phyloP scores from a whole-genome alignment of 2,113 vertebrate genomes.

The Micronycteris hirsuta region DNA sequence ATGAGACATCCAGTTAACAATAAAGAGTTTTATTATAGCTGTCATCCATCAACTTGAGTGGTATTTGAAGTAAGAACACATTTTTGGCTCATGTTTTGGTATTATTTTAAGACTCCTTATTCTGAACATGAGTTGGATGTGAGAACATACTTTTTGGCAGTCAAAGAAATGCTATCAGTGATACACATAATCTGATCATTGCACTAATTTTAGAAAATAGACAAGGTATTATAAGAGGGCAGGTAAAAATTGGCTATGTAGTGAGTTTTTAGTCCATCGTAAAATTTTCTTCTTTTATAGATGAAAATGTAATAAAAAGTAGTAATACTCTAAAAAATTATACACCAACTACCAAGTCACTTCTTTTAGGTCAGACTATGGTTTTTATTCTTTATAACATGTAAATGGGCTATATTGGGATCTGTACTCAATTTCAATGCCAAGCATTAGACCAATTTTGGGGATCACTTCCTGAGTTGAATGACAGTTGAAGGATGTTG shows the following conservation, averaged over 20 bases:
- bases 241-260: neutral
- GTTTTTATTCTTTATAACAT: neutral
- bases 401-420: neutral
- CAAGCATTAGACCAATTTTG: neutral
- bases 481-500: neutral
- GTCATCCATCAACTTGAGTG: constrained; percentile 23
- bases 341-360: neutral
- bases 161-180: neutral
- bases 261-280: neutral
- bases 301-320: neutral
- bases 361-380: neutral
- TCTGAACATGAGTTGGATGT: constrained; percentile 1
- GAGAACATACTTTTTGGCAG: constrained; percentile 30
- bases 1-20: neutral
- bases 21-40: neutral
- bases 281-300: neutral
- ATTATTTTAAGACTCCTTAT: constrained; percentile 50
- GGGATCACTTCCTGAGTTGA: neutral
- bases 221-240: neutral
- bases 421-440: neutral
- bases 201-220: constrained; percentile 25
- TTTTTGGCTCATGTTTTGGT: constrained; percentile 1
- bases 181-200: neutral
- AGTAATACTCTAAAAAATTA: neutral
- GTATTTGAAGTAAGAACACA: constrained; percentile 31